Percentiles rank a stretch among this genome's conserved stretches.
Evolutionary conservation across 2,113 vertebrate genomes (phyloP).

Genomic region (Todiramphus chloris): DNA sequence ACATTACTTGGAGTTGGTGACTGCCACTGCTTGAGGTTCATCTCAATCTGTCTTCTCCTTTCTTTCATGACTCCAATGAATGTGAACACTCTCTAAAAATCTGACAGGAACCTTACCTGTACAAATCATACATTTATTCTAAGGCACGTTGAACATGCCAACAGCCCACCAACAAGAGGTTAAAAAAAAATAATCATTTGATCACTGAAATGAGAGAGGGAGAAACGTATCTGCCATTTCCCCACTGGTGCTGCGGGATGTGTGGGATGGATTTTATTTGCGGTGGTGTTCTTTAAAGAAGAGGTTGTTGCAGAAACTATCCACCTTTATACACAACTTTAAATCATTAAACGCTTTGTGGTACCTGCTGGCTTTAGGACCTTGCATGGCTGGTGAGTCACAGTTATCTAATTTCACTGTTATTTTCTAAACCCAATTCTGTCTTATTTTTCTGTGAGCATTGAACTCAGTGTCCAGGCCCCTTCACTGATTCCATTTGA

Average conservation of each 20-base stretch:
- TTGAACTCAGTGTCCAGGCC: not conserved
- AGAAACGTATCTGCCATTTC: not conserved
- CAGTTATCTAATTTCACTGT: not conserved
- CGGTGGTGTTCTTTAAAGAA: not conserved
- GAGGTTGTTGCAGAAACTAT: not conserved
- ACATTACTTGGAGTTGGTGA: not conserved
- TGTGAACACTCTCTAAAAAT: not conserved
- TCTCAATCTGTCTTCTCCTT: not conserved
- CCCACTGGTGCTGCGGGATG: not conserved
- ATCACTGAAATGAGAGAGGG: not conserved
- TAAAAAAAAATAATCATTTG: not conserved
- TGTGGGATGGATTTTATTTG: not conserved
- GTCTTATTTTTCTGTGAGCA: conserved; percentile 1
- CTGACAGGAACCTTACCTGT: not conserved
- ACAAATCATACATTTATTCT: not conserved
- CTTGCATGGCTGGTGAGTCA: not conserved
- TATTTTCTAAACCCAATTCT: conserved; percentile 24
- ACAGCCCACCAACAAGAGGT: not conserved
- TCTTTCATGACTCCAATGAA: not conserved
- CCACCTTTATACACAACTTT: not conserved
- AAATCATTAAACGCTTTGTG: conserved; percentile 3
- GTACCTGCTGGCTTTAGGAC: not conserved
- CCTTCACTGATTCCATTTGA: not conserved
- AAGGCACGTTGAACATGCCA: not conserved
- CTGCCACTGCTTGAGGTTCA: not conserved